Conservation (phyloP, 2,113 vertebrate species). For the Planiliza haematocheilus region DNA sequence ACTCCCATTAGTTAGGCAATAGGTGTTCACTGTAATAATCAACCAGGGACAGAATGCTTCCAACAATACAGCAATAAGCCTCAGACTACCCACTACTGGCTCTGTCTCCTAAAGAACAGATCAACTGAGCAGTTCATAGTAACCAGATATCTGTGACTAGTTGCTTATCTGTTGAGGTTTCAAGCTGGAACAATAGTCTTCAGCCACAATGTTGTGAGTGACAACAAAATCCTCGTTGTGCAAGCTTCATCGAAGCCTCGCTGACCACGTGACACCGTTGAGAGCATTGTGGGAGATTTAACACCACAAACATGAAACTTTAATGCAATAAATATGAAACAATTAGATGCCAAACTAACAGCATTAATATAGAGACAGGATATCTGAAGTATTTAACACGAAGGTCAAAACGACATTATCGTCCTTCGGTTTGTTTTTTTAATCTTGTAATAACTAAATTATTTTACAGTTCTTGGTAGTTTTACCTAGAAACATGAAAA, state of each 20-base stretch:
- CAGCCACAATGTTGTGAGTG: conserved; percentile 45
- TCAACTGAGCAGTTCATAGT: neutral
- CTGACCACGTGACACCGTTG: conserved; percentile 25
- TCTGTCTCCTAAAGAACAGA: neutral
- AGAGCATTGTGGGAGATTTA: conserved; percentile 30
- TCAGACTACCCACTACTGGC: neutral
- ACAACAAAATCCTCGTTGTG: conserved; percentile 72
- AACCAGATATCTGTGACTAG: neutral
- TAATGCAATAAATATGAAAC: neutral
- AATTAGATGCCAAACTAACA: neutral
- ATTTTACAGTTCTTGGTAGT: neutral
- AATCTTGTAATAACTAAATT: neutral
- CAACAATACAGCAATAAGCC: conserved; percentile 32
- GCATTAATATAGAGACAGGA: neutral
- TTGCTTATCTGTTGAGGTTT: neutral
- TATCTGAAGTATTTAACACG: neutral
- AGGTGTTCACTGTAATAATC: conserved; percentile 59
- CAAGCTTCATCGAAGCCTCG: conserved; percentile 39
- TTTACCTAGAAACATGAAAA: neutral
- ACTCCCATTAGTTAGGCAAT: conserved; percentile 42
- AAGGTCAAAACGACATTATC: conserved; percentile 45
- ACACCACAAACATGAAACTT: neutral
- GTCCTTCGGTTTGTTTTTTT: neutral
- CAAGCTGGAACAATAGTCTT: neutral
- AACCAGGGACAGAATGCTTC: conserved; percentile 25